Conservation (phyloP, 2,797 vertebrate genomes). For the Acrossocheilus wenchowensis region DNA sequence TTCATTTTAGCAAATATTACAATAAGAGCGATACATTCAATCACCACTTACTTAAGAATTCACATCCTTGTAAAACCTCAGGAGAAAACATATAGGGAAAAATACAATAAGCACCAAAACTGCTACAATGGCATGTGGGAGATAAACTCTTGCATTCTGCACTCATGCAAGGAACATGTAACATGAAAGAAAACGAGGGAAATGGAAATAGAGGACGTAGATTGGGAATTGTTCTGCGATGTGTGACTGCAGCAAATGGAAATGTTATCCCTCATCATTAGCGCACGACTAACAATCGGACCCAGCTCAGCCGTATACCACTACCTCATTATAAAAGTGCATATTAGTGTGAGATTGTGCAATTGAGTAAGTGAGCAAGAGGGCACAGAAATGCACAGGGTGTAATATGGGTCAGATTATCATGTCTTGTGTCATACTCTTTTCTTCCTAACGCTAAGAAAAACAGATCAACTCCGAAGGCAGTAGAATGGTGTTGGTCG, state of each 20-base stretch:
- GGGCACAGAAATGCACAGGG: constrained; percentile 16
- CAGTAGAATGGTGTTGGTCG: constrained; percentile 21
- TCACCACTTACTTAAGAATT: background rate
- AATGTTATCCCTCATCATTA: constrained; percentile 50
- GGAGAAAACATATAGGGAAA: background rate
- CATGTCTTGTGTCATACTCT: background rate
- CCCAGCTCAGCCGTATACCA: background rate
- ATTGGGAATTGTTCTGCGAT: constrained; percentile 37
- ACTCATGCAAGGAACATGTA: constrained; percentile 15
- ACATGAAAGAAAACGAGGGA: constrained; percentile 18
- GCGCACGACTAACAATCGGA: constrained; percentile 23
- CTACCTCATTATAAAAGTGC: constrained; percentile 51
- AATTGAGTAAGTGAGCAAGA: constrained; percentile 43
- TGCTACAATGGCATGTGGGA: background rate
- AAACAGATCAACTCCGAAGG: constrained; percentile 20
- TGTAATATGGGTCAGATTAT: constrained; percentile 27
- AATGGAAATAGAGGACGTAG: constrained; percentile 20
- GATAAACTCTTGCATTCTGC: background rate
- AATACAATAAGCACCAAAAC: background rate
- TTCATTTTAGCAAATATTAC: background rate
- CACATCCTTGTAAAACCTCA: background rate
- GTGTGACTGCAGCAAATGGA: constrained; percentile 32
- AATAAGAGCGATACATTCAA: background rate
- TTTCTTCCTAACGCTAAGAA: constrained; percentile 6
- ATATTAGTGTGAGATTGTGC: constrained; percentile 59